Evolutionary conservation across 2,797 vertebrate species (phyloP), one percentile per base, ranked within the genome.

Genomic region (Alosa sapidissima): DNA sequence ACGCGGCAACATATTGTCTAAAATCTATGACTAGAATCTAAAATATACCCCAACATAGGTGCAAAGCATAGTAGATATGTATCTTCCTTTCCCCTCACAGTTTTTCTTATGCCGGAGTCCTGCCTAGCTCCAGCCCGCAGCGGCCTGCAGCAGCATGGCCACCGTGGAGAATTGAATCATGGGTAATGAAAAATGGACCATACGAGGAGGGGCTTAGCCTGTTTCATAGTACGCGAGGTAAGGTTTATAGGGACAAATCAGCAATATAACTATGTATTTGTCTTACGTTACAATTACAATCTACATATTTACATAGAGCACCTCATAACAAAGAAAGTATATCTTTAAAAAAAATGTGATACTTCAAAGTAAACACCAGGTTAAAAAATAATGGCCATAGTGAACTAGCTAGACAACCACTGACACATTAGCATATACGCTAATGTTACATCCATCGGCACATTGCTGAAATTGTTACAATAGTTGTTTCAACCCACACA

Each of bases 141-240:
- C 72, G 72, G 72, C 72, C 41, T 78, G 72, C 72, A 47, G 72
- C 72, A 78, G 72, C 72, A 78, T 78, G 72, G 72, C 72, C 65
- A 72, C 65, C 65, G 28, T 78, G 14, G 36, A 41, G 13, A 36
- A 47, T 45, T 8, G 72, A 78, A 78, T 78, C 72, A 78, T 78
- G 72, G 72, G 72, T 47, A 78, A 45, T 21, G 41, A 47, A 47
- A 78, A 78, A 78, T 78, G 72, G 72, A 78, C 14, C 36, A 47
- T 47, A 8, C 41, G 41, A 78, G 72, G 72, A 78, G 72, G 72
- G 72, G 72, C 72, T 78, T 36, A 78, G 72, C 72, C 14, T 45
- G 41, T 36, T 78, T 78, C 41, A n/a, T 47, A 21, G 16, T 45
- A 78, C 36, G 72, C 36, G 36, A 78, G 72, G 41, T 78, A 45